Percentiles rank a stretch among this genome's conserved stretches.
Conservation (phyloP, 1,140 invertebrate species). For the Oncopeltus fasciatus region DNA sequence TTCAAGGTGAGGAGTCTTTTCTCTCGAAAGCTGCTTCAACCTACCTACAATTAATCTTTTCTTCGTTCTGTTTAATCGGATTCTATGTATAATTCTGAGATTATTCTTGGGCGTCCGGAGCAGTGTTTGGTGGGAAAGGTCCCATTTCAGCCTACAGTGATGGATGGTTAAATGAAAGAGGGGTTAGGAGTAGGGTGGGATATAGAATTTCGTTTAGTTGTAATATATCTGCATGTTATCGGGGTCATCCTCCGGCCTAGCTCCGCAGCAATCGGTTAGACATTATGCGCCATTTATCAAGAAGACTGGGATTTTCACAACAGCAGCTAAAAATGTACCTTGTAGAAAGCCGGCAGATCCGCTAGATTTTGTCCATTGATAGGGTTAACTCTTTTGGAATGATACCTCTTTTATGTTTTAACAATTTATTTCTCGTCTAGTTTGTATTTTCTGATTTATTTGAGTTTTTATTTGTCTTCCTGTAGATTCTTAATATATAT, state of each 20-base stretch:
- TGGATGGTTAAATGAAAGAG: conserved; percentile 15
- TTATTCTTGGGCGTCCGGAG: conserved; percentile 6
- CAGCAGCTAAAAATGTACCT: conserved; percentile 3
- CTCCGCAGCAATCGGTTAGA: conserved; percentile 12
- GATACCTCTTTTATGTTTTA: no score
- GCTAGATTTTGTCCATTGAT: no score
- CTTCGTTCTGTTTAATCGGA: no score
- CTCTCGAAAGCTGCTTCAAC: no score
- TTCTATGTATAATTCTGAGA: conserved; percentile 3
- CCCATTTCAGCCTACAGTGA: conserved; percentile 10
- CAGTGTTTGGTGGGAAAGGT: conserved; percentile 6
- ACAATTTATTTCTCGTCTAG: no score
- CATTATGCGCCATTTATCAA: conserved; percentile 18
- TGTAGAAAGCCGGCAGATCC: neutral
- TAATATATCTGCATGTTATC: conserved; percentile 18
- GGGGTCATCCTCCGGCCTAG: neutral
- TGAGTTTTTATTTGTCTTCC: no score
- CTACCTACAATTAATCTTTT: no score
- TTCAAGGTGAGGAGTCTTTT: no score
- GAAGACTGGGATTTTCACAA: neutral
- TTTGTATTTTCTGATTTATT: no score
- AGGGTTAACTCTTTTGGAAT: no score
- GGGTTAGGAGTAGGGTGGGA: neutral
- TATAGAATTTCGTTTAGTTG: conserved; percentile 17
- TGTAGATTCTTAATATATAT: no score